phyloP scores from a whole-genome alignment of 1,140 invertebrate genomes.

The Musca domestica region DNA sequence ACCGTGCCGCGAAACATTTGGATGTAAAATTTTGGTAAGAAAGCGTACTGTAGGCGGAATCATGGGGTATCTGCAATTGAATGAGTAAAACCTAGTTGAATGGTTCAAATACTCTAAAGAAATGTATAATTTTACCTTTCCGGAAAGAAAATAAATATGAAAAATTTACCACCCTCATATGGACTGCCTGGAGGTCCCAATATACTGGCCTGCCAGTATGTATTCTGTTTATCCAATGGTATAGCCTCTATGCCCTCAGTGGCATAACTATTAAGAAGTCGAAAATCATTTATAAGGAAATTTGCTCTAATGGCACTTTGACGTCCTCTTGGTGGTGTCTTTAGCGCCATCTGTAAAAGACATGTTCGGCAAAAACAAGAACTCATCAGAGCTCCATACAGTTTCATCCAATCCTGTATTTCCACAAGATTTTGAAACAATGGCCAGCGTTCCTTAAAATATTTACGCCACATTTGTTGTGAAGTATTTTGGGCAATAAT shows the following conservation, averaged over 20 bases:
- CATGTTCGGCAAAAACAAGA: slow-evolving; percentile 84
- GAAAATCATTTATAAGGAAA: slow-evolving; percentile 68
- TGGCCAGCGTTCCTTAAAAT: slow-evolving; percentile 76
- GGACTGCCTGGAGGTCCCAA: slow-evolving; percentile 85
- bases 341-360: slow-evolving; percentile 72
- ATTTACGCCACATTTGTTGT: slow-evolving; percentile 73
- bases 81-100: slow-evolving; percentile 22
- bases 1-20: slow-evolving; percentile 93
- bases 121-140: slow-evolving; percentile 33
- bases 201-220: slow-evolving; percentile 91
- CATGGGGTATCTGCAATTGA: slow-evolving; percentile 82
- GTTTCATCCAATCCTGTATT: slow-evolving; percentile 76
- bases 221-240: slow-evolving; percentile 76
- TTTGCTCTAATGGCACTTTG: slow-evolving; percentile 74
- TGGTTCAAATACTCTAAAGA: background rate
- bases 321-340: slow-evolving; percentile 62
- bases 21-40: slow-evolving; percentile 89
- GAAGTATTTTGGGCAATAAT: slow-evolving; percentile 74
- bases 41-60: slow-evolving; percentile 85
- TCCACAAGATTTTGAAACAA: slow-evolving; percentile 72
- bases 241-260: slow-evolving; percentile 87
- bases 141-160: slow-evolving; percentile 85
- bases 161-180: slow-evolving; percentile 93
- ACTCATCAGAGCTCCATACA: slow-evolving; percentile 63
- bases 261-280: slow-evolving; percentile 72